These are phyloP conservation scores for Hoplostethus atlanticus DNA, from an alignment of 2,797 vertebrate species.

Conservation along the genomic window DNA sequence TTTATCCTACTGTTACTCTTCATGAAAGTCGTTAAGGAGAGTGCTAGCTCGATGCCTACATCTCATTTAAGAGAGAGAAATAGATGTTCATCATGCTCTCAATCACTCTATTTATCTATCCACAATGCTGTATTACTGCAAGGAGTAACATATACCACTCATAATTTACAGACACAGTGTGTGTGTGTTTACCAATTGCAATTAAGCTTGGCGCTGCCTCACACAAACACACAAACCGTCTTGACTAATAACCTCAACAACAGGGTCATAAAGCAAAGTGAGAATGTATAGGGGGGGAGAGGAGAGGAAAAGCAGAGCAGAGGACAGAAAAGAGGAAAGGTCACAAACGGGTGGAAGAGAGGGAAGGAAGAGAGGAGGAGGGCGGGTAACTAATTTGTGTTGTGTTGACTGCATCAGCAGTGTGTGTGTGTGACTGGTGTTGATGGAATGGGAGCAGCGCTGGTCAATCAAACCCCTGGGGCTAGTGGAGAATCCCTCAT, in stretches of 20 bases:
- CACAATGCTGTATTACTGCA: neutral
- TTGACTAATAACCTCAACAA: neutral
- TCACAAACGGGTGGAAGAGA: too few species aligned
- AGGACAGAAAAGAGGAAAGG: neutral
- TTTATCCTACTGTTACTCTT: too few species aligned
- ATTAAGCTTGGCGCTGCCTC: neutral
- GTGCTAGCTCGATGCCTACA: too few species aligned
- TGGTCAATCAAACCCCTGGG: neutral
- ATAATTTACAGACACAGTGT: neutral
- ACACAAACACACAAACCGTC: neutral
- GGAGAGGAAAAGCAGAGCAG: neutral
- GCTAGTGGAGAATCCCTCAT: neutral
- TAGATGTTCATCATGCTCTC: too few species aligned
- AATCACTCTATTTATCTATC: too few species aligned
- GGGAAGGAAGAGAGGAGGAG: neutral
- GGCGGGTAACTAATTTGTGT: neutral
- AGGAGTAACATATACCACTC: neutral
- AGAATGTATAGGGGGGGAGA: neutral
- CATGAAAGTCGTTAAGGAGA: too few species aligned
- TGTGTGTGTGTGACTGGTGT: neutral
- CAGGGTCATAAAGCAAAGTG: neutral
- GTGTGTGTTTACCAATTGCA: neutral
- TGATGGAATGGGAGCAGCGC: slow-evolving; percentile 19
- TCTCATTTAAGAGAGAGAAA: too few species aligned
- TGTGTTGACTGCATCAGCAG: neutral